Evolutionary conservation across 1,140 invertebrate genomes (phyloP).

Genomic region (Tetragnatha versicolor): DNA sequence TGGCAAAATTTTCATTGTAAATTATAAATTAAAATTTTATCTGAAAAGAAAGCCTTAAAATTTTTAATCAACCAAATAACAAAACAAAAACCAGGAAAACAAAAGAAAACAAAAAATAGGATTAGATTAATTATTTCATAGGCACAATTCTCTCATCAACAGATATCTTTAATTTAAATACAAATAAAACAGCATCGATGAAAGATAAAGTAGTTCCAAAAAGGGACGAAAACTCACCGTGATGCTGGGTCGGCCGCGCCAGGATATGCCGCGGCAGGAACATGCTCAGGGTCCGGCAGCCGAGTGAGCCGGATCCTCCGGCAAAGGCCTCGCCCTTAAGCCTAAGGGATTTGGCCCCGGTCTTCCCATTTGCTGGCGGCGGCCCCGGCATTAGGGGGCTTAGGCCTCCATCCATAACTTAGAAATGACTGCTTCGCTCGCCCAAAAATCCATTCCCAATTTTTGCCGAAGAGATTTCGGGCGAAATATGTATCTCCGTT

Average conservation of each 20-base stretch:
- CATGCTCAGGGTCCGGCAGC: constrained; percentile 39
- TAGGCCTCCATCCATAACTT: constrained; percentile 47
- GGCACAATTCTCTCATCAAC: too few relatives aligned
- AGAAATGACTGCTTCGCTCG: not conserved
- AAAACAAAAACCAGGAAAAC: too few relatives aligned
- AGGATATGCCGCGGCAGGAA: constrained; percentile 44
- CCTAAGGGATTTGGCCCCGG: constrained; percentile 47
- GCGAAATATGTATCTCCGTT: constrained; percentile 25
- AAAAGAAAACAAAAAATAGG: too few relatives aligned
- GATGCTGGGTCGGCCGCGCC: constrained; percentile 2
- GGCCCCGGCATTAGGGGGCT: constrained; percentile 35
- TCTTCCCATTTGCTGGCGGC: constrained; percentile 51
- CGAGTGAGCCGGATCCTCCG: constrained; percentile 29
- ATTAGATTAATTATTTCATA: too few relatives aligned
- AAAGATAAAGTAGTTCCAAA: too few relatives aligned
- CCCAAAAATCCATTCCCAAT: constrained; percentile 21
- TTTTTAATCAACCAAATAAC: too few relatives aligned
- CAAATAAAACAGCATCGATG: too few relatives aligned
- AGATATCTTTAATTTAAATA: too few relatives aligned
- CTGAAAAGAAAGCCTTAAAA: too few relatives aligned
- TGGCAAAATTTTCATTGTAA: too few relatives aligned
- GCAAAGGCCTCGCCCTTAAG: constrained; percentile 27
- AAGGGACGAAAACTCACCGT: constrained; percentile 15
- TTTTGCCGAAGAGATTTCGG: constrained; percentile 5
- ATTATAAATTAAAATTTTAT: too few relatives aligned